Evolutionary conservation across 2,113 vertebrate species (phyloP), one percentile per base, ranked within the genome.

Genomic region (Cyanocitta stelleri): DNA sequence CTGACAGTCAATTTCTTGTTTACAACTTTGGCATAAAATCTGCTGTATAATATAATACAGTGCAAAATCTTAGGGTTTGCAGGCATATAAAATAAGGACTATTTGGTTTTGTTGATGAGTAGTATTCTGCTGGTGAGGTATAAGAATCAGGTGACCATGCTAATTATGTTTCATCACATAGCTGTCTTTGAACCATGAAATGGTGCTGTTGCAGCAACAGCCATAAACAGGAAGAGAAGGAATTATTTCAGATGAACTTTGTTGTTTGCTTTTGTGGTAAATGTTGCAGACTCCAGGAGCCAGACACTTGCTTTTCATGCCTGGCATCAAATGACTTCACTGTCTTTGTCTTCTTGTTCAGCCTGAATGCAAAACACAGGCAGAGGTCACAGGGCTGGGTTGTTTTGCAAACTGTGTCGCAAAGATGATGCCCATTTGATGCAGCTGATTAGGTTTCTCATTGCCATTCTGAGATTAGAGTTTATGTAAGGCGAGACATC

Each of bases 151-250:
- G 29, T 85, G 77, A 95, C 64, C 56, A 16, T 37, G 35, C 30
- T 78, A 67, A 89, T 94, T 89, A 32, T 29, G 35, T 87, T 89
- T 92, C 59, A 44, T 77, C 55, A 83, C 32, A 41, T 23, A 69
- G n/a, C 39, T 86, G 67, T 83, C 89, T 91, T 92, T 96, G 86
- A 92, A 80, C 68, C 69, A 16, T 89, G 73, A 75, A 87, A 63
- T 21, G 11, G 69, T 87, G 56, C 67, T 93, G 30, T 79, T 82
- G 58, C 56, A 82, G n/a, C 43, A 95, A 55, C 48, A 74, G 27
- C n/a, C 21, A 26, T 68, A 82, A 93, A 87, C 68, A 84, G 73
- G 89, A 90, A 88, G 35, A 33, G 59, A 80, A 86, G 48, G 39
- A 52, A 49, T 52, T 75, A 81, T 81, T 93, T 84, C 66, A 90